phyloP scores from a whole-genome alignment of 2,888 invertebrate species.

The Anthophora plumipes region DNA sequence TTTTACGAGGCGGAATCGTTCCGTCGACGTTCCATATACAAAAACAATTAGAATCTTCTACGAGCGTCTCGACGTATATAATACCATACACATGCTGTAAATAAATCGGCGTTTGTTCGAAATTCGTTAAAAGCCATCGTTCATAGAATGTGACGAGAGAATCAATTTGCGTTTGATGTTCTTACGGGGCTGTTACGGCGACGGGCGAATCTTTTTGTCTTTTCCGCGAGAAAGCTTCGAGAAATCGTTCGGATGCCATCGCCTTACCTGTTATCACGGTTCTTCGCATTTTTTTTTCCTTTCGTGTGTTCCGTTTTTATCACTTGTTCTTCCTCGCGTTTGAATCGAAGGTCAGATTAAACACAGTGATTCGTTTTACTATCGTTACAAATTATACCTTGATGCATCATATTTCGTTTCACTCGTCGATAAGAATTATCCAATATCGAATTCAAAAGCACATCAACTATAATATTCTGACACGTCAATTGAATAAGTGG shows the following conservation, averaged over 20 bases:
- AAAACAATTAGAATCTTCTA: constrained; percentile 30
- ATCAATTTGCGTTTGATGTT: constrained; percentile 25
- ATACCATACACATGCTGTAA: constrained; percentile 18
- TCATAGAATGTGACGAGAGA: constrained; percentile 33
- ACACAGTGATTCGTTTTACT: too few relatives aligned
- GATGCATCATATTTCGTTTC: too few relatives aligned
- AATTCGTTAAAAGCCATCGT: constrained; percentile 34
- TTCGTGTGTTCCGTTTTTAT: too few relatives aligned
- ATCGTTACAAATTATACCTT: too few relatives aligned
- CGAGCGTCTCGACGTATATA: constrained; percentile 24
- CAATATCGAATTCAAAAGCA: too few relatives aligned
- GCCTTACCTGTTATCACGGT: too few relatives aligned
- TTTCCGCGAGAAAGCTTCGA: background rate
- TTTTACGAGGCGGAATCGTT: constrained; percentile 22
- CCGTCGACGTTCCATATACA: constrained; percentile 5
- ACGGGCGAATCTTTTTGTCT: background rate
- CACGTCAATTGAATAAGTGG: too few relatives aligned
- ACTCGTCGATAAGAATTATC: too few relatives aligned
- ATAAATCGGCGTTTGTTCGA: constrained; percentile 41
- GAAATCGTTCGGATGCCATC: background rate
- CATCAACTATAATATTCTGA: too few relatives aligned
- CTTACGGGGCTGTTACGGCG: background rate
- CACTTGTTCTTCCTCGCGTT: too few relatives aligned
- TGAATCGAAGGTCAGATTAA: too few relatives aligned
- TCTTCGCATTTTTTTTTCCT: background rate